Evolutionary conservation across 2,888 invertebrate genomes (phyloP), one percentile per base, ranked within the genome.

Genomic region (Drosophila peninsularis): DNA sequence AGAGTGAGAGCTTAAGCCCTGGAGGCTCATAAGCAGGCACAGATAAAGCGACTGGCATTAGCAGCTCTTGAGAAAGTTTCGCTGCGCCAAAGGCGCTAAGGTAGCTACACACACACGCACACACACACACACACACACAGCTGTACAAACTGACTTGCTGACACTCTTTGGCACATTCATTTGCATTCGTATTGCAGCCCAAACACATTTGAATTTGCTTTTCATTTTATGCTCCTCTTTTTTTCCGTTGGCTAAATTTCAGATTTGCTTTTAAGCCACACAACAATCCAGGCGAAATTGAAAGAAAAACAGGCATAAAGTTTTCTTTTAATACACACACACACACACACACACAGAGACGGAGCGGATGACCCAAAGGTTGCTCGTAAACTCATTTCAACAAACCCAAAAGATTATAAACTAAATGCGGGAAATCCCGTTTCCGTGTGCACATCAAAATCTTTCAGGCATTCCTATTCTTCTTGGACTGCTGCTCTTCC

Each of bases 21-120:
- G 74, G 74, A 62, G 74, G 76, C 77, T 60, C 74, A 71, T 74
- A 71, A 76, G 66, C 61, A 71, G 66, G 71, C 74, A 76, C 71
- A 81, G 78, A 80, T 86, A 86, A 80, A 86, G 71, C 85, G 67
- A 61, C 71, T 71, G 79, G 75, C 82, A 84, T 81, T 80, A 78
- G 80, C 82, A 84, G 67, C 87, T 86, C 81, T 82, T 87, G 81
- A 81, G 81, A 81, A 82, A 86, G 68, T 80, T 83, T 62, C 61
- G 69, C 69, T 79, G 85, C 24, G 76, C 82, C 85, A 63, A 61
- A 82, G 74, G 75, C 61, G 54, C 71, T 36, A 54, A 62, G 76
- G 57, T 71, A 57, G 30, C 61, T 62, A 58, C 49, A 44, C 34
- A 58, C 45, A 75, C 36, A 53, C 47, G 17, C 37, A 60, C 14